phyloP scores from a whole-genome alignment of 2,797 vertebrate genomes.

The Mormyrops boulengeri region DNA sequence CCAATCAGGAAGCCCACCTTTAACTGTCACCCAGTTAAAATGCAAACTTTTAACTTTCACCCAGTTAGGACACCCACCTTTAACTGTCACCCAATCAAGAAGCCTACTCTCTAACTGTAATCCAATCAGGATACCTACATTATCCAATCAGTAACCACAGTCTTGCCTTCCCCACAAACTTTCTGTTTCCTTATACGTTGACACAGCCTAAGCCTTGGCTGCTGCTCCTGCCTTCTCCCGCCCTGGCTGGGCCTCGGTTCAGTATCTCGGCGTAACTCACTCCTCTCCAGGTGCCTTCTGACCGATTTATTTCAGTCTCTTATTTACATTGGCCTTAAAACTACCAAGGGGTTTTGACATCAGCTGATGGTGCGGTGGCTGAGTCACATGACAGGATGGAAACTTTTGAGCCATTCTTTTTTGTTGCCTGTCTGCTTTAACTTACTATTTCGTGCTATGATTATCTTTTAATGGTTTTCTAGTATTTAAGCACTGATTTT shows the following conservation, averaged over 20 bases:
- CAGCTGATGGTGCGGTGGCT: conserved; percentile 38
- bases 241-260: neutral
- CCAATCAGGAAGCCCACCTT: neutral
- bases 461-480: conserved; percentile 29
- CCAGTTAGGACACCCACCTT: neutral
- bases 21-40: neutral
- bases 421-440: conserved; percentile 18
- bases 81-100: neutral
- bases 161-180: neutral
- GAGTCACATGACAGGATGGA: conserved; percentile 39
- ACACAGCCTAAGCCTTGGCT: conserved; percentile 13
- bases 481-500: neutral
- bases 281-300: neutral
- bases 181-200: neutral
- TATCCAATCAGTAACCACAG: neutral
- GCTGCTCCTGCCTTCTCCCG: neutral
- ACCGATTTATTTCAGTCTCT: conserved; percentile 17
- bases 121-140: neutral
- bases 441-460: conserved; percentile 32
- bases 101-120: conserved; percentile 5
- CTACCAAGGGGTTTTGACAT: conserved; percentile 39
- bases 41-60: neutral
- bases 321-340: conserved; percentile 35
- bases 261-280: neutral
- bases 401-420: conserved; percentile 31